Base-by-base conservation (phyloP, 2,888 invertebrate species). In the Drosophila stalkeri region DNA sequence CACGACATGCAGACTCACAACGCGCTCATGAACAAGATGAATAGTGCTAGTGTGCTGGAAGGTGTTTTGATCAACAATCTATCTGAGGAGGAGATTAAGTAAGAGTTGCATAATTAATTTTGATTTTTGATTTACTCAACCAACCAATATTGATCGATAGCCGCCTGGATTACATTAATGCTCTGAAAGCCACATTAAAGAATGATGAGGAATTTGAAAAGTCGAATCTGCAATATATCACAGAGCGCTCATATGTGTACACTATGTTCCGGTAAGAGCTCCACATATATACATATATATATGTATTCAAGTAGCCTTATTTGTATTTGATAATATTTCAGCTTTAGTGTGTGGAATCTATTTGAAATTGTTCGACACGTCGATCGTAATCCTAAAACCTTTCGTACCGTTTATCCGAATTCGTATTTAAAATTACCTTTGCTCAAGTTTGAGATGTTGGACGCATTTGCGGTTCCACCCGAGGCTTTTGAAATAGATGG, bases 371-470 rank as follows among this genome's bases (percentile, higher is more conserved):
- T 93, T 12, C 80, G 91, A 2, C 77, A 92, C 65, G 86, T 93
- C 0, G 89, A 90, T 54, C 82, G 86, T 2, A 67, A 75, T 7
- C 61, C 77, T 0, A 87, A 74, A 54, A 37, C 75, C 0, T 52
- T 81, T n/a, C 81, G 74, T 4, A 6, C 80, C 0, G 33, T 62
- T 6, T 93, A 92, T 87, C 91, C 91, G 0, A 91, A 80, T 43
- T 76, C 85, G 0, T 90, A 92, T 67, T 74, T 93, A 9, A 90
- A 88, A 67, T 72, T 93, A 35, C 93, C 93, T 4, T 63, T 93
- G 4, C 72, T 93, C 2, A 92, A 91, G 54, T 93, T 92, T 44
- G 91, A 92, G 49, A 87, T 90, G 81, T 70, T 88, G 0, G 74
- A 80, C 16, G 79, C 83, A 75, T 70, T 20, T 85, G 2, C 90